A percentile compares a stretch with the other conserved stretches of the same genome.
Conservation (phyloP, 1,140 invertebrate genomes). For the Drosophila virilis region DNA sequence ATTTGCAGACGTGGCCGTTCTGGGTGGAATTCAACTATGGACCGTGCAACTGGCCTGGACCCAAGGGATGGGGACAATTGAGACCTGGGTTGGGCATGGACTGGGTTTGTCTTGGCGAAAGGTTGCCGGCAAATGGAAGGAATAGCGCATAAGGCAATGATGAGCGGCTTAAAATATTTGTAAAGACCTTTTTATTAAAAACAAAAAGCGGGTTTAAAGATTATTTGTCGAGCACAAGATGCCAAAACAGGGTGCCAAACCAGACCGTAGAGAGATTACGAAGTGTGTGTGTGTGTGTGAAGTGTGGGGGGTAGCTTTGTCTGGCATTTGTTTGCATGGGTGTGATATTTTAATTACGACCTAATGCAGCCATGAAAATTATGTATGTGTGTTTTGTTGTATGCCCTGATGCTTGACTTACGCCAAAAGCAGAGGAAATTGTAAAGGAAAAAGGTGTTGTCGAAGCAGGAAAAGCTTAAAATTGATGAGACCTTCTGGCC, state of each 20-base stretch:
- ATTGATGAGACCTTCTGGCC: slow-evolving; percentile 19
- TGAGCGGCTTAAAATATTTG: slow-evolving; percentile 80
- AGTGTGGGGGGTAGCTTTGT: slow-evolving; percentile 10
- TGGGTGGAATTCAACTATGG: slow-evolving; percentile 34
- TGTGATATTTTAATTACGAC: slow-evolving; percentile 80
- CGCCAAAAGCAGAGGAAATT: slow-evolving; percentile 16
- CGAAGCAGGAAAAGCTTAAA: slow-evolving; percentile 6
- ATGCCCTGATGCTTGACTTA: slow-evolving; percentile 69
- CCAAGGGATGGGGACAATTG: slow-evolving; percentile 3
- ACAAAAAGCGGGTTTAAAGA: slow-evolving; percentile 67
- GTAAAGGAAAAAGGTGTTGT: slow-evolving; percentile 8
- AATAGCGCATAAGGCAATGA: slow-evolving; percentile 57
- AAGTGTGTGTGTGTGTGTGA: too few species aligned
- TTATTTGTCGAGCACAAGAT: slow-evolving; percentile 59
- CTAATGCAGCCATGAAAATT: slow-evolving; percentile 59
- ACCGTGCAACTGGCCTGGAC: not conserved
- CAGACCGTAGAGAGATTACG: not conserved
- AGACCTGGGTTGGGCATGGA: not conserved
- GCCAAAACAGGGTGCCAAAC: not conserved
- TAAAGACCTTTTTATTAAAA: slow-evolving; percentile 73
- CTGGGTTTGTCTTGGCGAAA: slow-evolving; percentile 6
- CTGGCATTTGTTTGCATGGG: slow-evolving; percentile 67
- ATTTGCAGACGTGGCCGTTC: slow-evolving; percentile 52
- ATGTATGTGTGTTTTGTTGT: slow-evolving; percentile 57
- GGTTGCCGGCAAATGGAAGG: slow-evolving; percentile 16